Evolutionary conservation across 1,140 invertebrate genomes (phyloP), one percentile per base, ranked within the genome.

Genomic region (Yoshiicerus persimilis): DNA sequence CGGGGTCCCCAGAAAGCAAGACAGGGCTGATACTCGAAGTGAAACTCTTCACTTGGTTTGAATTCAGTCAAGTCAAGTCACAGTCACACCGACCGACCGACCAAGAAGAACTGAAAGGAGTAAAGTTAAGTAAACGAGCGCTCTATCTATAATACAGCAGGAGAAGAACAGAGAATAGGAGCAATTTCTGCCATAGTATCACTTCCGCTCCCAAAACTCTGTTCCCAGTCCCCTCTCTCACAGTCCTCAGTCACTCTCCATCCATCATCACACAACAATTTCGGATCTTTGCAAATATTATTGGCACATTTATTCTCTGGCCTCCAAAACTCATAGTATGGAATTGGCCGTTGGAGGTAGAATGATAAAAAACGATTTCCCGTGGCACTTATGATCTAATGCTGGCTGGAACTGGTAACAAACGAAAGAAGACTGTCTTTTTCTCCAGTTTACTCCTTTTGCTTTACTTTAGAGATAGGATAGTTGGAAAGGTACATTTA

Each of bases 81-180:
- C 16, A 70, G 64, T 70, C 64, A 70, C 64, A 70, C 64, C 23
- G 64, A 70, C 64, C 64, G 23, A 70, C 23, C 25, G 64, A 66
- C 23, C 1, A 66, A 66, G 64, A 70, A 80, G 16, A 80, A n/a
- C 75, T 80, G 4, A 80, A 80, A 80, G 75, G 75, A 80, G 75
- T 80, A 36, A 80, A 80, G 75, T 80, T 80, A 80, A 80, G 75
- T 80, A 80, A 80, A 80, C 75, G 75, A 80, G 75, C 34, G 32
- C 75, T 36, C 75, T 80, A 32, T 36, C 30, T 70, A 70, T 70
- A 70, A 70, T 70, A 70, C 16, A 70, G 64, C 6, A 66, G 62
- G n/a, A 66, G n/a, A 66, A 66, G 25, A 66, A 25, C 8, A 13
- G 13, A 70, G 25, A 70, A 70, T 10, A 30, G 25, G 0, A 66